Base-by-base conservation (phyloP, 2,797 vertebrate species). In the Telmatherina bonti region DNA sequence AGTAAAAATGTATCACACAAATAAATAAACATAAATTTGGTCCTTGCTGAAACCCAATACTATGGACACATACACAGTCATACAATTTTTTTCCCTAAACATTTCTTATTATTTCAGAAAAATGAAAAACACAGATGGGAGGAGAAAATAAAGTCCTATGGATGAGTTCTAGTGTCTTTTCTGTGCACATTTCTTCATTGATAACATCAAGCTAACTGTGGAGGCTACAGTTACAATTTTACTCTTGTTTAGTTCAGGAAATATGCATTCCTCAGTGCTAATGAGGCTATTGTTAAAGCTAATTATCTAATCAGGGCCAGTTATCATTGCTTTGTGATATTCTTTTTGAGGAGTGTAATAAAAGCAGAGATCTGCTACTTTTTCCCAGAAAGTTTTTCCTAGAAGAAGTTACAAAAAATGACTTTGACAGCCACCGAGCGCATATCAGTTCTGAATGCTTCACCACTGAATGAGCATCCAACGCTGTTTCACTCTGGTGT, bases 231-330 rank as follows among this genome's bases (percentile, higher is more conserved):
- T 55, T 54, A 76, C 65, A 71, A 41, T 27, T 64, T 53, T 41
- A 18, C 22, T 62, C 66, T 59, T 62, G 72, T 63, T 69, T 59
- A 57, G 11, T 72, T 84, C 35, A n/a, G 62, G 78, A 68, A 62
- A 78, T 69, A 72, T 82, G 79, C 66, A 76, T 85, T 76, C 80
- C 59, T 71, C n/a, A 0, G 54, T 63, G 51, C 18, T 41, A 62
- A 82, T 77, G 68, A 60, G 65, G 43, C 2, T 13, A 71, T 61
- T 58, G 69, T 72, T 83, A 70, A 73, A 1, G 43, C 73, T 78
- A 54, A 62, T 82, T 62, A 79, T 79, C 71, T 55, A 51, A 36
- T 63, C n/a, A 24, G 59, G 56, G 36, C 36, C 56, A 67, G 60
- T 74, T 56, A 75, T 24, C 60, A 62, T 68, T 2, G 53, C 57